Base-by-base conservation (phyloP, 2,888 invertebrate genomes). In the Drosophila anomalipes region DNA sequence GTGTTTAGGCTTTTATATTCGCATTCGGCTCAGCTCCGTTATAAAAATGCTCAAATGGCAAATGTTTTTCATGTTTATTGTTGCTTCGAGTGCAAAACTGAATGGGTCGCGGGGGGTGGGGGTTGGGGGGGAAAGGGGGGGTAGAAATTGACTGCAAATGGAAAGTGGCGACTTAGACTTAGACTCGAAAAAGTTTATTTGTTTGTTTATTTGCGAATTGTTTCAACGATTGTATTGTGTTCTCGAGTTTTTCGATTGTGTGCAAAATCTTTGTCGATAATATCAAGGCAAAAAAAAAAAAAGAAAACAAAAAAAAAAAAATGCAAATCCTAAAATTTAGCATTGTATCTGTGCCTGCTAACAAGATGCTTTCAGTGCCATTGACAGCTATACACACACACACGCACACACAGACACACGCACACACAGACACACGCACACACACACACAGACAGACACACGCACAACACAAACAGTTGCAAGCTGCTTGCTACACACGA, bases 261-360 rank as follows among this genome's bases (percentile, higher is more conserved):
- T 78, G 73, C 70, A 74, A 77, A 77, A 16, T 35, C 71, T 68
- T 64, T 57, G 49, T 59, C 70, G 76, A 81, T 61, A 74, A 74
- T 82, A 78, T 71, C 66, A 75, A 68, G 65, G 57, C 26, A 47
- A 47, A 47, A 54, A 64, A 70, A 81, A 73, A 78, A 44, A 44
- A n/a, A 54, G 59, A 70, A 79, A 69, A 79, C 12, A 44, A 22
- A 52, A 59, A 16, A 14, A 22, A 52, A 64, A 69, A 83, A 74
- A 81, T 72, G 76, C 74, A 83, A 86, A 88, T 90, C 90, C 80
- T 58, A 58, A 76, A 71, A 81, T 73, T 79, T 82, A 76, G 74
- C 86, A 67, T 72, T 86, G 74, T 74, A 81, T 78, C 75, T 79
- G 75, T 67, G 81, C 70, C 72, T 70, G 77, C 77, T 82, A 81